phyloP scores from a whole-genome alignment of 2,888 invertebrate species.

The Diabrotica balteata region DNA sequence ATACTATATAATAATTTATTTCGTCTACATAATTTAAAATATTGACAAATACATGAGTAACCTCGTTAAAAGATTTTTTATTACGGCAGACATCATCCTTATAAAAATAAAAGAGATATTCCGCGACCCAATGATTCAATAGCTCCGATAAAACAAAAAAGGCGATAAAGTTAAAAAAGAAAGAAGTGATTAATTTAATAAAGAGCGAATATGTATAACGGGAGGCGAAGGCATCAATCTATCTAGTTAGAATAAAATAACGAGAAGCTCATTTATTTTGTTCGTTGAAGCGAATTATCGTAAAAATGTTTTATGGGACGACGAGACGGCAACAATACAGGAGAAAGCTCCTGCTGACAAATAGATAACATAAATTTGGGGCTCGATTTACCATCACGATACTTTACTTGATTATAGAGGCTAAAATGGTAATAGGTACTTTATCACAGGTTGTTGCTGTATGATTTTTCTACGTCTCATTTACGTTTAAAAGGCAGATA shows the following conservation, averaged over 20 bases:
- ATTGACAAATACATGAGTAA: too few relatives aligned
- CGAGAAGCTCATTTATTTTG: slow-evolving; percentile 51
- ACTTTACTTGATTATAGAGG: slow-evolving; percentile 33
- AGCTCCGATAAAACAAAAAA: not conserved
- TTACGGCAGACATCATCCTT: too few relatives aligned
- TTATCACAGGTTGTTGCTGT: slow-evolving; percentile 3
- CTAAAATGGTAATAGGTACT: slow-evolving; percentile 12
- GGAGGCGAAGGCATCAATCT: slow-evolving; percentile 43
- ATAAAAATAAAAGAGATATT: too few relatives aligned
- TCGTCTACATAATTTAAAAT: too few relatives aligned
- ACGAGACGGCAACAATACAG: slow-evolving; percentile 48
- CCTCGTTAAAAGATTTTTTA: too few relatives aligned
- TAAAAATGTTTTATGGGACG: slow-evolving; percentile 53
- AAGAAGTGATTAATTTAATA: slow-evolving; percentile 25
- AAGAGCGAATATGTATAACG: slow-evolving; percentile 20
- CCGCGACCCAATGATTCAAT: not conserved
- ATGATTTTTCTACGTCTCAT: slow-evolving; percentile 5
- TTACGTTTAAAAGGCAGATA: not conserved
- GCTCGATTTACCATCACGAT: slow-evolving; percentile 24
- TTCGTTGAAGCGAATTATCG: slow-evolving; percentile 51
- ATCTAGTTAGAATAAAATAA: slow-evolving; percentile 50
- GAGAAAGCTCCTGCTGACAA: slow-evolving; percentile 39
- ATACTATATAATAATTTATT: too few relatives aligned
- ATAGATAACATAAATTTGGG: slow-evolving; percentile 46
- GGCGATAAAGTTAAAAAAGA: slow-evolving; percentile 2